phyloP scores from a whole-genome alignment of 2,797 vertebrate genomes.

The Sebastes trivittatus region DNA sequence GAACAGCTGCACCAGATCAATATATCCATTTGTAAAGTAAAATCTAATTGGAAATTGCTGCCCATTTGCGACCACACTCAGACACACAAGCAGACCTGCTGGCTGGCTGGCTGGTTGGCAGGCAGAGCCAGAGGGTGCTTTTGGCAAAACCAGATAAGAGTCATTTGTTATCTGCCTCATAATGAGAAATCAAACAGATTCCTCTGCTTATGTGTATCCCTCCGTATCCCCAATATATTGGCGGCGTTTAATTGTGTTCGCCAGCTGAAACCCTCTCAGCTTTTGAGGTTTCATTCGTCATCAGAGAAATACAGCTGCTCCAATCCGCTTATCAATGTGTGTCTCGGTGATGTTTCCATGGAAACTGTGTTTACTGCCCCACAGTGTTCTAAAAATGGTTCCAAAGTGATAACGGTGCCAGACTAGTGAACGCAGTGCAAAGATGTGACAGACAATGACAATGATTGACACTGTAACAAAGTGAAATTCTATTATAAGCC shows the following conservation, averaged over 20 bases:
- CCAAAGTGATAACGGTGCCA: slow-evolving; percentile 87
- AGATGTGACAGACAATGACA: slow-evolving; percentile 68
- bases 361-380: slow-evolving; percentile 90
- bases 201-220: slow-evolving; percentile 59
- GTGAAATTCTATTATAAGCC: slow-evolving; percentile 48
- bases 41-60: slow-evolving; percentile 75
- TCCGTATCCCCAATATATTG: slow-evolving; percentile 54
- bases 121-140: slow-evolving; percentile 35
- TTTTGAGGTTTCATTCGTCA: slow-evolving; percentile 84
- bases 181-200: slow-evolving; percentile 75
- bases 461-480: slow-evolving; percentile 74
- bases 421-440: slow-evolving; percentile 76
- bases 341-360: slow-evolving; percentile 88
- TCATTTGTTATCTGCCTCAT: slow-evolving; percentile 70
- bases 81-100: slow-evolving; percentile 9
- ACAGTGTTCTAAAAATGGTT: slow-evolving; percentile 85
- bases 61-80: slow-evolving; percentile 48
- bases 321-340: slow-evolving; percentile 86
- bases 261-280: slow-evolving; percentile 72
- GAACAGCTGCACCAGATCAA: slow-evolving; percentile 69
- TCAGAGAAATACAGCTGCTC: slow-evolving; percentile 83
- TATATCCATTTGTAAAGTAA: slow-evolving; percentile 70
- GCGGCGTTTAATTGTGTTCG: slow-evolving; percentile 73
- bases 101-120: slow-evolving; percentile 1
- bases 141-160: slow-evolving; percentile 69